Conservation (phyloP, 2,797 vertebrate genomes). For the Acipenser oxyrinchus region DNA sequence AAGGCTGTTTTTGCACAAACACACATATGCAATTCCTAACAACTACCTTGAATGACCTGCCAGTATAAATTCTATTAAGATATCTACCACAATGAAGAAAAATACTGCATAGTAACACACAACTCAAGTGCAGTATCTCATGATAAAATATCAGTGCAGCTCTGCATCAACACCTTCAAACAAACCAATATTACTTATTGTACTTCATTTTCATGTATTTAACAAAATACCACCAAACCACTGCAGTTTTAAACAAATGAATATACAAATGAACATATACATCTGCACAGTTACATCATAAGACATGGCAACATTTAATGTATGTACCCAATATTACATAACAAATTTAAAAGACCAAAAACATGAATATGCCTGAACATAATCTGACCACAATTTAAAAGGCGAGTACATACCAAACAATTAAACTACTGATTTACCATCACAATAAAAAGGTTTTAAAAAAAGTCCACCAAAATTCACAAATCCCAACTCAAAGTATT, state of each 20-base stretch:
- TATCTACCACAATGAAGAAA: constrained; percentile 29
- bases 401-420: no score
- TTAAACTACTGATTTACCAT: neutral
- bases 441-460: neutral
- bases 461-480: constrained; percentile 16
- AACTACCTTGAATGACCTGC: constrained; percentile 31
- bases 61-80: constrained; percentile 35
- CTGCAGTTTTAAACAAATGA: constrained; percentile 2
- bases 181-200: constrained; percentile 14
- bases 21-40: constrained; percentile 7
- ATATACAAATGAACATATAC: constrained; percentile 27
- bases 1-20: neutral
- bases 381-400: no score
- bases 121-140: constrained; percentile 36
- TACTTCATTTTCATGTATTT: constrained; percentile 7
- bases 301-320: no score
- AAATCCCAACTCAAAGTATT: neutral
- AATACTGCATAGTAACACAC: constrained; percentile 38
- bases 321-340: no score
- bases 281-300: constrained; percentile 6
- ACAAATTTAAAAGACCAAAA: no score
- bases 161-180: constrained; percentile 45
- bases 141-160: constrained; percentile 28
- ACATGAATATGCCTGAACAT: no score
- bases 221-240: neutral